Evolutionary conservation across 2,113 vertebrate genomes (phyloP), one percentile per base, ranked within the genome.

Genomic region (Camelus dromedarius): DNA sequence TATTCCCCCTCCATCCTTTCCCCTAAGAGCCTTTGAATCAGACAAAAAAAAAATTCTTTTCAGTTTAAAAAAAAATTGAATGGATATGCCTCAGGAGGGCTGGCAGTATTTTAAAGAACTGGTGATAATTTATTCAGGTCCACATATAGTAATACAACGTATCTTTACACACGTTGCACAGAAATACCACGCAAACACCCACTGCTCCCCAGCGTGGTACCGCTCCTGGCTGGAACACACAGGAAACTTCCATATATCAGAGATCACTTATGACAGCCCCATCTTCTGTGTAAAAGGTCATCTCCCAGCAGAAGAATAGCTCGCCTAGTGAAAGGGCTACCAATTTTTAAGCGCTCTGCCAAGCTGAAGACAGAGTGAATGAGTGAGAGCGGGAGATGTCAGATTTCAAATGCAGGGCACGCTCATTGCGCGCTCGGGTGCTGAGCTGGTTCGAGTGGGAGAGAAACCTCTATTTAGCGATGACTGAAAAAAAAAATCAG

Each of bases 381-480:
- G 77, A 90, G 88, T 26, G 80, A 93, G 81, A 89, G 85, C 48
- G 86, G 60, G 76, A 89, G 93, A 92, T 56, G 93, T 81, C 92
- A 93, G 90, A 96, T 89, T 92, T 96, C 94, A 94, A 85, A 96
- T 92, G 96, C 97, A 88, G 94, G 91, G 93, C 98, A 96, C 35
- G 52, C 88, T 89, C 72, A 28, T 69, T 52, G 96, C 42, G 14
- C 0, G 38, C 94, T 96, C 28, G 9, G 92, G 82, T 87, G 72
- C 95, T 90, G 91, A 92, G 84, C 89, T 89, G 69, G 95, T 54
- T 66, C 94, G 95, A 96, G 93, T 80, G 24, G 60, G 62, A 94
- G 87, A 86, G 76, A 96, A 82, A 58, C 82, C 82, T 97, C 96
- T 92, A 70, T 93, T 97, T 91, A 95, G 90, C 96, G 90, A 88